Evolutionary conservation across 2,888 invertebrate genomes (phyloP).

Genomic region (Panopea generosa): DNA sequence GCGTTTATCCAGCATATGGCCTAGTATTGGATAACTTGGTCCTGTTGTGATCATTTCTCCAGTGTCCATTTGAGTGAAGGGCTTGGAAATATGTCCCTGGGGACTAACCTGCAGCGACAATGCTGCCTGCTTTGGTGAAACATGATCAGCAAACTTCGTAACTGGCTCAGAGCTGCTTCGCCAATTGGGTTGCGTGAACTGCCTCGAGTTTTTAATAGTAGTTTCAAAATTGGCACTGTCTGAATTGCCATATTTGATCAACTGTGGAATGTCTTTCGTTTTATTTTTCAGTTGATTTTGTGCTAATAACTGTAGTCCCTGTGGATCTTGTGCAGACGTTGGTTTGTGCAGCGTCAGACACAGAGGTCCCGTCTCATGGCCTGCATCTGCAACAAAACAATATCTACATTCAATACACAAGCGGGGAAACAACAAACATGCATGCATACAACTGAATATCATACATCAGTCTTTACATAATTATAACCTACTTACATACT

Average conservation of each 20-base stretch:
- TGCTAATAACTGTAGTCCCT: background rate
- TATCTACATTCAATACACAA: too few relatives aligned
- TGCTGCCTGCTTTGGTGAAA: slow-evolving; percentile 9
- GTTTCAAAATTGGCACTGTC: background rate
- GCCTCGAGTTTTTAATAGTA: slow-evolving; percentile 7
- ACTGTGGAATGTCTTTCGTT: background rate
- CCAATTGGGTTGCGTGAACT: slow-evolving; percentile 27
- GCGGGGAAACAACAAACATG: too few relatives aligned
- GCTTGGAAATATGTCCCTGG: slow-evolving; percentile 1
- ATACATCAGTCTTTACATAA: too few relatives aligned
- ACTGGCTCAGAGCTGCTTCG: slow-evolving; percentile 36
- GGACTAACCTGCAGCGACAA: slow-evolving; percentile 13
- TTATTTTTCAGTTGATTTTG: background rate
- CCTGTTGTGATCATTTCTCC: background rate
- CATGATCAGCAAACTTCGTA: background rate
- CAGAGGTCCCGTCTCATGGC: slow-evolving; percentile 10
- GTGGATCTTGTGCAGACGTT: slow-evolving; percentile 9
- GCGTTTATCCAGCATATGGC: background rate
- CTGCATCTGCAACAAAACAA: slow-evolving; percentile 45
- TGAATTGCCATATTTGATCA: background rate
- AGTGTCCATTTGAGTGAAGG: background rate
- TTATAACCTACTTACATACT: too few relatives aligned
- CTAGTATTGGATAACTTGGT: slow-evolving; percentile 10
- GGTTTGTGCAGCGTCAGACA: slow-evolving; percentile 43
- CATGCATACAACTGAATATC: too few relatives aligned